A percentile compares a stretch with the other conserved stretches of the same genome.
Conservation (phyloP, 2,113 vertebrate species). For the Tylochromis polylepis region DNA sequence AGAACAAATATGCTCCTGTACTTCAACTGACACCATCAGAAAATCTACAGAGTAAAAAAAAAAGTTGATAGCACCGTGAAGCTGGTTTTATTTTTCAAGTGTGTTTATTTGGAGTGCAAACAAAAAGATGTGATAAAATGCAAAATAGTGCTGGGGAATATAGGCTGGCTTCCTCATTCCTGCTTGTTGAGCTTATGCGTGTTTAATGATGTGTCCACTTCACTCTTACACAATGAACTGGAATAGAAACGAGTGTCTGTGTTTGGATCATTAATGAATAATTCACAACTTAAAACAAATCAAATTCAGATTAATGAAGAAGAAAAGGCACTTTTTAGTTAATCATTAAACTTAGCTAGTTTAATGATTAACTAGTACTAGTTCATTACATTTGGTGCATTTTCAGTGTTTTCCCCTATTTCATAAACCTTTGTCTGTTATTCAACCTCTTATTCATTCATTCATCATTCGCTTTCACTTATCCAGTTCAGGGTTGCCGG, state of each 20-base stretch:
- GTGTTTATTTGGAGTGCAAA: neutral
- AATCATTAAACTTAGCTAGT: neutral
- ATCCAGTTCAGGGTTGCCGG: no score
- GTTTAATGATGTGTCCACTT: neutral
- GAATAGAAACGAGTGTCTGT: neutral
- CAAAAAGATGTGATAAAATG: neutral
- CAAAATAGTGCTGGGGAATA: neutral
- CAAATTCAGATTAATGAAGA: no score
- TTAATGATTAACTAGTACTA: neutral
- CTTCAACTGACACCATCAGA: neutral
- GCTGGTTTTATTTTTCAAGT: neutral
- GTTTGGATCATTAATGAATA: neutral
- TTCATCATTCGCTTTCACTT: neutral
- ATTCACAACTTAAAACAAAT: no score
- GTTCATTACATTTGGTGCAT: neutral
- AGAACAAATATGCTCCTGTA: neutral
- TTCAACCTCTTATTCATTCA: neutral
- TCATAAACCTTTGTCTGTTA: neutral
- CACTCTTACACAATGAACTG: neutral
- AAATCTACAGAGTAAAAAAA: neutral
- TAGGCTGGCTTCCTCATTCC: neutral
- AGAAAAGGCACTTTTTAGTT: neutral
- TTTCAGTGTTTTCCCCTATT: fast-evolving
- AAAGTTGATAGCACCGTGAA: neutral
- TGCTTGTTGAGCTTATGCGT: neutral